Evolutionary conservation across 2,888 invertebrate species (phyloP).

Genomic region (Noctua comes): DNA sequence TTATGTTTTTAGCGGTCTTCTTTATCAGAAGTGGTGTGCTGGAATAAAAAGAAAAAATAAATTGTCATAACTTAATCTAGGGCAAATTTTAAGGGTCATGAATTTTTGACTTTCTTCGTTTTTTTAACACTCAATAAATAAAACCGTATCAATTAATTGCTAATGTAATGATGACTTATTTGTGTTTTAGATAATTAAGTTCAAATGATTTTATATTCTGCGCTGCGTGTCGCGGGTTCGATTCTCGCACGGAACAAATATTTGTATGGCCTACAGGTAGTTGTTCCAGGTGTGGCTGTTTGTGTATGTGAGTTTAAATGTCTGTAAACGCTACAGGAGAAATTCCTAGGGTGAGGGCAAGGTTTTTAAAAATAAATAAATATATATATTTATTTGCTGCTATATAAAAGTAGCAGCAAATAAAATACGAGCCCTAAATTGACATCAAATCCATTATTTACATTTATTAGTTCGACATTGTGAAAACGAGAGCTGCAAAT

Average conservation of each 20-base stretch:
- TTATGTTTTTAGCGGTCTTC: conserved; percentile 71
- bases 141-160: neutral
- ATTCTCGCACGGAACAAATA: too few species aligned
- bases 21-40: conserved; percentile 75
- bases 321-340: too few species aligned
- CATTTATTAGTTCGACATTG: neutral
- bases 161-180: neutral
- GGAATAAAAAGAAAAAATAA: conserved; percentile 46
- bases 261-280: too few species aligned
- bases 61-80: neutral
- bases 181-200: neutral
- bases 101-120: neutral
- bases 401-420: too few species aligned
- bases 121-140: neutral
- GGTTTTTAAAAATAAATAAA: too few species aligned
- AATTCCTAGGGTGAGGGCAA: too few species aligned
- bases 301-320: too few species aligned
- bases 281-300: too few species aligned
- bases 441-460: neutral
- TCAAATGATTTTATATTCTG: neutral
- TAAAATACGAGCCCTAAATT: neutral
- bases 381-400: too few species aligned
- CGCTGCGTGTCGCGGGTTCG: too few species aligned
- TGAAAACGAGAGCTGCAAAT: neutral
- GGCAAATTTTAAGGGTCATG: neutral